Percentiles rank a stretch among this genome's conserved stretches.
These are phyloP conservation scores for Lordiphosa collinella DNA, from an alignment of 1,140 invertebrate species.

Conservation along the genomic window DNA sequence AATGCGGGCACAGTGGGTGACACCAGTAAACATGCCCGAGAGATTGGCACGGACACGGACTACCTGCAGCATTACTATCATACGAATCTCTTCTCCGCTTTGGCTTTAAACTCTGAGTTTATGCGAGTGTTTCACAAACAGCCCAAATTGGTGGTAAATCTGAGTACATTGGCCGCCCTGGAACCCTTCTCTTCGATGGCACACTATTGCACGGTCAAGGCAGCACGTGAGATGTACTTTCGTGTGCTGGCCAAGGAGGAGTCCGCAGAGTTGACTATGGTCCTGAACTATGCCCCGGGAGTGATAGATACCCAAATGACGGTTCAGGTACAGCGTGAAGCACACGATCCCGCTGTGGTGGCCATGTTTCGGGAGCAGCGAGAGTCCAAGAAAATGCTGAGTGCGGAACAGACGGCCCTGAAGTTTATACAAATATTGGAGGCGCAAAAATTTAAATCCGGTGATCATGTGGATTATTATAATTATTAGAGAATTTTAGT, in stretches of 20 bases:
- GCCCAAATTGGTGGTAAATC: constrained; percentile 87
- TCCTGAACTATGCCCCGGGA: constrained; percentile 96
- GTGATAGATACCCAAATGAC: constrained; percentile 96
- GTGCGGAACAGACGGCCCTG: constrained; percentile 86
- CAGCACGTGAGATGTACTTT: constrained; percentile 95
- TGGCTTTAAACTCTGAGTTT: constrained; percentile 89
- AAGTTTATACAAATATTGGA: constrained; percentile 87
- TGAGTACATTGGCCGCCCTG: constrained; percentile 91
- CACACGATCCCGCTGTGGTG: constrained; percentile 83
- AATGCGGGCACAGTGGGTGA: constrained; percentile 95
- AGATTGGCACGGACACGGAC: constrained; percentile 82
- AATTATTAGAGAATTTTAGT: constrained; percentile 84
- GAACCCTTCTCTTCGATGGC: constrained; percentile 87
- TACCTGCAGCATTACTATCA: constrained; percentile 86
- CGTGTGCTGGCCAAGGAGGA: constrained; percentile 90
- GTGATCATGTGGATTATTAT: constrained; percentile 91
- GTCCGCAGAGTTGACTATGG: constrained; percentile 82
- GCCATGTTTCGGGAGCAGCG: constrained; percentile 82
- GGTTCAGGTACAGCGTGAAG: constrained; percentile 82
- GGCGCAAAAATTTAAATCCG: constrained; percentile 88
- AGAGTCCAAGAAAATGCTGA: constrained; percentile 85
- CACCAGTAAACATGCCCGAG: constrained; percentile 82
- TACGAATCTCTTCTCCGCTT: constrained; percentile 89
- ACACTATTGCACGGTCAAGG: constrained; percentile 93
- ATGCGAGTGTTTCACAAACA: constrained; percentile 81